A percentile compares a stretch with the other conserved stretches of the same genome.
These are phyloP conservation scores for Apantesis nais DNA, from an alignment of 2,888 invertebrate species.

Conservation along the genomic window DNA sequence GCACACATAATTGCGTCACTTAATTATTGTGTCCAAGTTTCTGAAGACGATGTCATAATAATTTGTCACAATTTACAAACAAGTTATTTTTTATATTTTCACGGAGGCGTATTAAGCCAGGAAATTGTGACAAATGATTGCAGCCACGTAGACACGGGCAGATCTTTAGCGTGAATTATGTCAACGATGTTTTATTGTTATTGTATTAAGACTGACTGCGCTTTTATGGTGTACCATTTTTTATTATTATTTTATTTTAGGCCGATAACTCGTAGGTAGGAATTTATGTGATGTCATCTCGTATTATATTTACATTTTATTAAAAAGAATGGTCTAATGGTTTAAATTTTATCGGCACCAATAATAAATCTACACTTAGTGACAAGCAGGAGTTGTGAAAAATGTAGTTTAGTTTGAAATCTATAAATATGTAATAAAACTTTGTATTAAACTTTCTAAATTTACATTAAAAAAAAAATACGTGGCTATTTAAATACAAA, in stretches of 20 bases:
- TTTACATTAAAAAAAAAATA: no score
- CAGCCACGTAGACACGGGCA: constrained; percentile 39
- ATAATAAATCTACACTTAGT: background rate
- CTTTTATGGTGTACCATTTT: constrained; percentile 17
- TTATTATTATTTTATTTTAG: background rate
- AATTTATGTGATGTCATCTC: background rate
- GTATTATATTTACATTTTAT: background rate
- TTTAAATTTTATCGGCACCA: background rate
- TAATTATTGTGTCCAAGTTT: constrained; percentile 37
- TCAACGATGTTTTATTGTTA: constrained; percentile 47
- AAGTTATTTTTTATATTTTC: constrained; percentile 55
- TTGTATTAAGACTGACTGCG: constrained; percentile 43
- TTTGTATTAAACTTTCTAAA: no score
- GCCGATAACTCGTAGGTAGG: background rate
- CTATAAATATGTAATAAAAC: no score
- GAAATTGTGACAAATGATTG: constrained; percentile 68
- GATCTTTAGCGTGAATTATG: constrained; percentile 55
- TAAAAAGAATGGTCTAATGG: background rate
- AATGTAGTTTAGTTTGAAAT: background rate
- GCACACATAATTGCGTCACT: background rate
- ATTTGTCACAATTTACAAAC: constrained; percentile 68
- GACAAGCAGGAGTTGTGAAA: background rate
- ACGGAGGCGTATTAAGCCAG: constrained; percentile 54
- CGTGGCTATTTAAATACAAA: no score
- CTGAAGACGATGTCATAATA: constrained; percentile 48